These are phyloP conservation scores for Bombylius major DNA, from an alignment of 2,888 invertebrate genomes.

Conservation along the genomic window DNA sequence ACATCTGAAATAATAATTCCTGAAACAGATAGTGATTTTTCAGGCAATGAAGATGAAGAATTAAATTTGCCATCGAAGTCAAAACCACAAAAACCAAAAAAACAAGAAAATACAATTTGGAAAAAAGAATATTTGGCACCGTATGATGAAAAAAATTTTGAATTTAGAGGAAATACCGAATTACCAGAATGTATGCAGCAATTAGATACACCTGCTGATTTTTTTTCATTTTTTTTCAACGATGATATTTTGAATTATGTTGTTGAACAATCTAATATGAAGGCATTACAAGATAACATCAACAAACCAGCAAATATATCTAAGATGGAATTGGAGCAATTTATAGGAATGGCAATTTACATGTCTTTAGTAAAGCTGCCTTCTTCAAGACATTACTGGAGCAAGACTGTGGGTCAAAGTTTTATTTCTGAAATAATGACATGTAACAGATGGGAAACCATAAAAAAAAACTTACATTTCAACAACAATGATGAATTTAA, in stretches of 20 bases:
- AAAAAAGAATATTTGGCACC: too few relatives aligned
- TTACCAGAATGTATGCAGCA: too few relatives aligned
- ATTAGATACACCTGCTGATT: constrained; percentile 1
- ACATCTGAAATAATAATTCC: too few relatives aligned
- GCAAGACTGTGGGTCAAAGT: constrained; percentile 7
- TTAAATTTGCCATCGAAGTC: too few relatives aligned
- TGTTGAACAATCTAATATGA: too few relatives aligned
- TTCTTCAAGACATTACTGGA: neutral
- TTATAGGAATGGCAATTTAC: neutral
- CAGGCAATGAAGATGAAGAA: too few relatives aligned
- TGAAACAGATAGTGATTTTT: too few relatives aligned
- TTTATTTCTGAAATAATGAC: constrained; percentile 5
- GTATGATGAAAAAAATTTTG: too few relatives aligned
- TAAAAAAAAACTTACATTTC: constrained; percentile 12
- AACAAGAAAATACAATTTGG: too few relatives aligned
- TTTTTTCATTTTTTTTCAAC: constrained; percentile 1
- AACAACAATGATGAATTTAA: constrained; percentile 10
- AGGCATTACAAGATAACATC: neutral
- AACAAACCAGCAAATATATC: neutral
- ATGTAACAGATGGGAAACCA: constrained; percentile 8
- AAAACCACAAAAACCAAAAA: too few relatives aligned
- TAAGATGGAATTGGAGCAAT: constrained; percentile 2
- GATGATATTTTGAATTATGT: neutral
- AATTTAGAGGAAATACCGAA: too few relatives aligned
- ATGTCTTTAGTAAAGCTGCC: constrained; percentile 1